A percentile compares a stretch with the other conserved stretches of the same genome.
Conservation (phyloP, 2,888 invertebrate species). For the Ypsolopha sequella region DNA sequence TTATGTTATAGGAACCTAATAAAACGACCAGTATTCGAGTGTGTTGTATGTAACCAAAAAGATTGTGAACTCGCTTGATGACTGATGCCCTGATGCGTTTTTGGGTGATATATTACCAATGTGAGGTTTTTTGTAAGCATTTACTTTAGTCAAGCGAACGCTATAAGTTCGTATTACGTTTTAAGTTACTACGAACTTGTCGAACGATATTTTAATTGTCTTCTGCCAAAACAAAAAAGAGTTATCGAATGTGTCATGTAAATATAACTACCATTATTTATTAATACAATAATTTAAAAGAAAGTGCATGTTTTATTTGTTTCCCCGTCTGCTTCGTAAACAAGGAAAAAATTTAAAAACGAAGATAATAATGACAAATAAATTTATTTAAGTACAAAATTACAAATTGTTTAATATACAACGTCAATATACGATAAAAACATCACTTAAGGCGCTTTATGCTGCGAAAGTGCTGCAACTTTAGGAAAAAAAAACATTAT, state of each 20-base stretch:
- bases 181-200: constrained; percentile 35
- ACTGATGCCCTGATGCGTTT: constrained; percentile 2
- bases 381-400: neutral
- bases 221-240: constrained; percentile 70
- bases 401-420: neutral
- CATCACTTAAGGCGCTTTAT: no score
- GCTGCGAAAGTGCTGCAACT: no score
- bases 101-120: constrained; percentile 25
- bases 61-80: constrained; percentile 19
- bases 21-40: constrained; percentile 60
- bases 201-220: constrained; percentile 66
- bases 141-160: constrained; percentile 15
- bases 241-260: constrained; percentile 69
- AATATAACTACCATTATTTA: constrained; percentile 72
- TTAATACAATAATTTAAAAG: constrained; percentile 70
- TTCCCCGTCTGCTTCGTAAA: neutral
- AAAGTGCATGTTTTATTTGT: constrained; percentile 40
- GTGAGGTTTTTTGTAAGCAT: constrained; percentile 27
- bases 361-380: neutral
- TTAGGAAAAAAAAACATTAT: no score
- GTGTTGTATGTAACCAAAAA: constrained; percentile 44
- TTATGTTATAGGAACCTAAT: constrained; percentile 34
- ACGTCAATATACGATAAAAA: neutral
- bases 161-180: constrained; percentile 18
- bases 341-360: neutral